Evolutionary conservation across 2,888 invertebrate genomes (phyloP).

Genomic region (Papilio elwesi): DNA sequence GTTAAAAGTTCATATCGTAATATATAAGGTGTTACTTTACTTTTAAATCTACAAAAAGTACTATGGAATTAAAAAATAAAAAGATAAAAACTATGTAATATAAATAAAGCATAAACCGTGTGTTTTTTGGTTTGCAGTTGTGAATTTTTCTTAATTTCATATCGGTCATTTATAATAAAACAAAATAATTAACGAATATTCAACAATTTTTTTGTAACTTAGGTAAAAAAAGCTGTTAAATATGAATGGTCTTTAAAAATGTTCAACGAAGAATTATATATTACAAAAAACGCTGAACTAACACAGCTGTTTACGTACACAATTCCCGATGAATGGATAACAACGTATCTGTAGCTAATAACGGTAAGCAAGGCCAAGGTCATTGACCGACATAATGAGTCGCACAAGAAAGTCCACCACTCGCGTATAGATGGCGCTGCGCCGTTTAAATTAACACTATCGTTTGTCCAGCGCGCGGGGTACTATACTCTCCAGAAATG

Average conservation of each 20-base stretch:
- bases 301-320: conserved; percentile 10
- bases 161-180: too few relatives aligned
- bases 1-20: too few relatives aligned
- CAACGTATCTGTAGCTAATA: conserved; percentile 46
- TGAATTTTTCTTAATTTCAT: too few relatives aligned
- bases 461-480: conserved; percentile 43
- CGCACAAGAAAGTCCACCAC: not conserved
- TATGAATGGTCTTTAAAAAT: not conserved
- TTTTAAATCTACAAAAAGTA: too few relatives aligned
- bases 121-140: too few relatives aligned
- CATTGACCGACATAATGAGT: conserved; percentile 49
- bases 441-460: conserved; percentile 49
- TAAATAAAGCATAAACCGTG: too few relatives aligned
- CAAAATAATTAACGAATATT: too few relatives aligned
- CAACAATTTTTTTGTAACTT: too few relatives aligned
- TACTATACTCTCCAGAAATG: not conserved
- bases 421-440: conserved; percentile 53
- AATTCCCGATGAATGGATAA: conserved; percentile 18
- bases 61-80: too few relatives aligned
- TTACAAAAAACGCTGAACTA: not conserved
- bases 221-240: too few relatives aligned
- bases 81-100: too few relatives aligned
- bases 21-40: too few relatives aligned
- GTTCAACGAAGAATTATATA: not conserved
- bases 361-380: conserved; percentile 59